Conservation (phyloP, 2,797 vertebrate species). For the Sciaenops ocellatus region DNA sequence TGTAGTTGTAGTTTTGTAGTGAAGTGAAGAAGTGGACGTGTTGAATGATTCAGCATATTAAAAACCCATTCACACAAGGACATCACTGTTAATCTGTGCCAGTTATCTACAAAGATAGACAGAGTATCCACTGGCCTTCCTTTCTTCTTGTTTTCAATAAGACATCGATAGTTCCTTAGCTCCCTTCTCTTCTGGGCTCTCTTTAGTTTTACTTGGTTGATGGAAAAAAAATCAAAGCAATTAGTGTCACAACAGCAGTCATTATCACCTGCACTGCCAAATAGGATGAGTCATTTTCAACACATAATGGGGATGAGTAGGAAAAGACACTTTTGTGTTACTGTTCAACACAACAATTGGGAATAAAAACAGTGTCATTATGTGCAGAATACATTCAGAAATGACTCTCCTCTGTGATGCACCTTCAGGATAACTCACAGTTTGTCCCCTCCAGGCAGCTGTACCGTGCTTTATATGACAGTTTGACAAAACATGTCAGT, state of each 20-base stretch:
- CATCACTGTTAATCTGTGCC: neutral
- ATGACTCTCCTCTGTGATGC: neutral
- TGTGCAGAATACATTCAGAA: neutral
- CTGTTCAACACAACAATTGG: slow-evolving; percentile 17
- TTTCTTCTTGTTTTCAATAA: neutral
- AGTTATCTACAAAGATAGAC: neutral
- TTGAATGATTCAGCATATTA: too few species aligned
- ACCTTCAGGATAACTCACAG: neutral
- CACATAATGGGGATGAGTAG: neutral
- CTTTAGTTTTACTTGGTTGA: neutral
- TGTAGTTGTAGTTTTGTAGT: neutral
- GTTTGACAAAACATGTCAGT: slow-evolving; percentile 14
- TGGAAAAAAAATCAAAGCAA: neutral
- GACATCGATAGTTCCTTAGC: neutral
- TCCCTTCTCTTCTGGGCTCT: neutral
- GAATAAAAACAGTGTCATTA: neutral
- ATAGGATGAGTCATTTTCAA: slow-evolving; percentile 12
- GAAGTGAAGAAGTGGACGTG: too few species aligned
- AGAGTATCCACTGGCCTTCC: neutral
- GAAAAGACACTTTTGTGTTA: neutral
- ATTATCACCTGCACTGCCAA: slow-evolving; percentile 1
- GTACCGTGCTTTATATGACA: neutral
- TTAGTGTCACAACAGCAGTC: slow-evolving; percentile 16
- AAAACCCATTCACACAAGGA: too few species aligned
- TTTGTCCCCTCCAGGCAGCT: slow-evolving; percentile 13